Percentiles rank a stretch among this genome's conserved stretches.
These are phyloP conservation scores for Arge pagana DNA, from an alignment of 2,888 invertebrate genomes.

Conservation along the genomic window DNA sequence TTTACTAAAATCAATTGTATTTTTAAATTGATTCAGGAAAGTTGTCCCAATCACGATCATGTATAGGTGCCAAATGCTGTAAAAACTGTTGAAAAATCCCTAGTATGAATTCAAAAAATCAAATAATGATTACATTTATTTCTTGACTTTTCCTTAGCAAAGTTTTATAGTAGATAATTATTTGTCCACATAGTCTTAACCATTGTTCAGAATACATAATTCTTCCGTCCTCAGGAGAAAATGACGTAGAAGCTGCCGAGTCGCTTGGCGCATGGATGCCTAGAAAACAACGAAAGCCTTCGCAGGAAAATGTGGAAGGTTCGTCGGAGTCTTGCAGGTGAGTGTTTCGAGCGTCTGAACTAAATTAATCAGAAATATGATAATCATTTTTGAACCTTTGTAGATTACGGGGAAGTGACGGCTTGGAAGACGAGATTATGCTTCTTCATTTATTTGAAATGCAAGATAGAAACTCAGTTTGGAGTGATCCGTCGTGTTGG, in stretches of 20 bases:
- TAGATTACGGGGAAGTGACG: slow-evolving; percentile 39
- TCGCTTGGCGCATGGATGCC: slow-evolving; percentile 52
- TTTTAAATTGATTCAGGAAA: too few species aligned
- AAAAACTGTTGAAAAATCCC: too few species aligned
- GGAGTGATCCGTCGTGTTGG: slow-evolving; percentile 32
- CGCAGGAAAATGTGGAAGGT: slow-evolving; percentile 38
- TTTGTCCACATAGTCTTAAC: slow-evolving; percentile 4
- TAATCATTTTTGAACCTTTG: slow-evolving; percentile 6
- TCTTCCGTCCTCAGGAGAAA: slow-evolving; percentile 61
- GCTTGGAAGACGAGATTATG: slow-evolving; percentile 64
- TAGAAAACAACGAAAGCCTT: slow-evolving; percentile 40
- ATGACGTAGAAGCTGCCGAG: slow-evolving; percentile 71
- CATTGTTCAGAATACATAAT: slow-evolving; percentile 1
- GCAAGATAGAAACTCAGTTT: slow-evolving; percentile 52
- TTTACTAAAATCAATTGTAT: slow-evolving; percentile 11
- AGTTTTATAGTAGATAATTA: not conserved
- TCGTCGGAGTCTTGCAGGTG: slow-evolving; percentile 41
- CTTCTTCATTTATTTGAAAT: slow-evolving; percentile 64
- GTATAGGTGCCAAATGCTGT: too few species aligned
- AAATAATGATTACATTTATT: too few species aligned
- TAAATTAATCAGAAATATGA: not conserved
- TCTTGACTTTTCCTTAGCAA: too few species aligned
- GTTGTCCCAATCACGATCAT: too few species aligned
- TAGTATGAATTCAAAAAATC: too few species aligned
- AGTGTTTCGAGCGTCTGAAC: slow-evolving; percentile 21